Evolutionary conservation across 2,113 vertebrate genomes (phyloP), one percentile per base, ranked within the genome.

Genomic region (Anolis carolinensis): DNA sequence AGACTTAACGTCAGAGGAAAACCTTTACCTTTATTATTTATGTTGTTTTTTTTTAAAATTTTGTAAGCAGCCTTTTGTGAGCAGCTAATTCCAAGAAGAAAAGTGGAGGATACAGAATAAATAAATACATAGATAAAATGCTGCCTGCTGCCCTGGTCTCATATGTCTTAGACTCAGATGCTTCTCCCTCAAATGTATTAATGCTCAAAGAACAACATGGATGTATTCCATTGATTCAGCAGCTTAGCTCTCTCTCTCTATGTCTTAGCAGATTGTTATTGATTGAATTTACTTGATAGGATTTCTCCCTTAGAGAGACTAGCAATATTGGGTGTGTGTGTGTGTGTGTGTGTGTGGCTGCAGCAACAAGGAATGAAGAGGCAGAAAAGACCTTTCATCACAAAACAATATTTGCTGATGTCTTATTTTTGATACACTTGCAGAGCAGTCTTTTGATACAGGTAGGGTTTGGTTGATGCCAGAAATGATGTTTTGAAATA

Each of bases 261-360:
- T 48, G 78, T 74, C 59, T 80, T 80, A 67, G 70, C 81, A 86
- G 79, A 81, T 81, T 67, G 71, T 81, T 86, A 86, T 86, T 81
- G 79, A 86, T 62, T 39, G 39, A 55, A 81, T 86, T 86, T 86
- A 25, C 59, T 67, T 75, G 59, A 86, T 75, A 81, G 59, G 39
- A 21, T 73, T 80, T 81, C 30, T 9, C 70, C 48, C 4, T 16
- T 7, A 21, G 59, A 81, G 72, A 86, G 59, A 67, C 39, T 74
- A 74, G n/a, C 34, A 65, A 30, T 48, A 81, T 16, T 50, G 55
- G n/a, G n/a, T n/a, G n/a, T n/a, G n/a, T n/a, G n/a, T n/a, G n/a
- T n/a, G n/a, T n/a, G n/a, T n/a, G n/a, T n/a, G n/a, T n/a, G n/a
- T n/a, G n/a, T 81, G 78, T n/a, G n/a, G 27, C 44, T 65, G 18